phyloP scores from a whole-genome alignment of 2,113 vertebrate species.

The Phoenicopterus ruber region DNA sequence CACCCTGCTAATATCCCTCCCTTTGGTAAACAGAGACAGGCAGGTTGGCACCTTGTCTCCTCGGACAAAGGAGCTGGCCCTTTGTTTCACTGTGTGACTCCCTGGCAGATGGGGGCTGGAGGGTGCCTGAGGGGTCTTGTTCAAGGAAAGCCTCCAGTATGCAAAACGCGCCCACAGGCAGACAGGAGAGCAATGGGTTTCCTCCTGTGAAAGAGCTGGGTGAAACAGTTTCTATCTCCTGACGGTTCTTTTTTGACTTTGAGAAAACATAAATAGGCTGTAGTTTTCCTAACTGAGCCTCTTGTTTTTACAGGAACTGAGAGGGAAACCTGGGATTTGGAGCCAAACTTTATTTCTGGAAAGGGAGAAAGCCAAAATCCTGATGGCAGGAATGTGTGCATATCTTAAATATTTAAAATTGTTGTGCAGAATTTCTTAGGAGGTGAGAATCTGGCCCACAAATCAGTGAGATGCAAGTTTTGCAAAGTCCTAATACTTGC shows the following conservation, averaged over 20 bases:
- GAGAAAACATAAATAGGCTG: not conserved
- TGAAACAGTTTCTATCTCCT: not conserved
- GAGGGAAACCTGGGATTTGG: not conserved
- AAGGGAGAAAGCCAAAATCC: not conserved
- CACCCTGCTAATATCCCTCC: conserved; percentile 61
- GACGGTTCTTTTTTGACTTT: not conserved
- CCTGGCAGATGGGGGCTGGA: conserved; percentile 47
- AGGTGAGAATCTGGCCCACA: not conserved
- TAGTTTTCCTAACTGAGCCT: not conserved
- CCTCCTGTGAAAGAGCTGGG: not conserved
- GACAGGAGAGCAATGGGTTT: not conserved
- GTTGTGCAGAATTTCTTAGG: not conserved
- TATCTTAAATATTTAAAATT: conserved; percentile 24
- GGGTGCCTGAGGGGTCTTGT: conserved; percentile 53
- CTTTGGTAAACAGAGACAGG: conserved; percentile 63
- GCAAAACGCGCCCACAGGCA: conserved; percentile 4
- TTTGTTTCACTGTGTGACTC: conserved; percentile 45
- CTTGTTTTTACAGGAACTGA: not conserved
- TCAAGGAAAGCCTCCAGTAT: conserved; percentile 50
- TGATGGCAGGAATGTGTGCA: not conserved
- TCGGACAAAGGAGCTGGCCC: conserved; percentile 56
- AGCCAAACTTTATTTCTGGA: not conserved
- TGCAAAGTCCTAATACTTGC: not conserved
- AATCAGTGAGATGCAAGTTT: not conserved
- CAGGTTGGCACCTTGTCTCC: conserved; percentile 65